These are phyloP conservation scores for Cancer borealis DNA, from an alignment of 2,888 invertebrate species.

Conservation along the genomic window DNA sequence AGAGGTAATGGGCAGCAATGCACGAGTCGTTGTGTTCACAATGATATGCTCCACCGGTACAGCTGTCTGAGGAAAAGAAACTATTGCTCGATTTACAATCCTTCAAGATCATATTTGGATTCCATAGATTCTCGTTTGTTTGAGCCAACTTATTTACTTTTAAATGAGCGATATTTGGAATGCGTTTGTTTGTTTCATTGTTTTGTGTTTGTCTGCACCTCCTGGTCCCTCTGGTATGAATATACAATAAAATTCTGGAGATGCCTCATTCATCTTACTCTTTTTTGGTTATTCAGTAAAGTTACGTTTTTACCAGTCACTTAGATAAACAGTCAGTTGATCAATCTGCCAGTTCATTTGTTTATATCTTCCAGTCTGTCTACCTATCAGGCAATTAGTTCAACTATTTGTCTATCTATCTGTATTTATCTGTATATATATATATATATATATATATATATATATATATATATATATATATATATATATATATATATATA, in stretches of 20 bases:
- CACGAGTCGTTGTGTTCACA: conserved; percentile 15
- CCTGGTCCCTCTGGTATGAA: no score
- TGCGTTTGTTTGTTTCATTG: no score
- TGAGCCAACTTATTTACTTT: no score
- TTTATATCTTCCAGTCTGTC: no score
- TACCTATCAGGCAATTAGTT: background rate
- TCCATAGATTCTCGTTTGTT: background rate
- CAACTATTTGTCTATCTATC: background rate
- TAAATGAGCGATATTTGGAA: no score
- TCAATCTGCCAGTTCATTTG: background rate
- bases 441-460: background rate
- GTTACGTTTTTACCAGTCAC: no score
- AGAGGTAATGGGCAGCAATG: background rate
- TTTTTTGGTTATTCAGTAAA: no score
- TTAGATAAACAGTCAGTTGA: background rate
- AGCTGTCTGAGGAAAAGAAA: background rate
- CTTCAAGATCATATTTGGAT: background rate
- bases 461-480: background rate
- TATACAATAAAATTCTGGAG: no score
- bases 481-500: no score
- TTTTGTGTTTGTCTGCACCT: no score
- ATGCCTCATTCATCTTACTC: no score
- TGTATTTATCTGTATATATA: background rate
- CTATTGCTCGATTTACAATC: background rate
- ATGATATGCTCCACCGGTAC: background rate